A percentile compares a stretch with the other conserved stretches of the same genome.
Evolutionary conservation across 2,888 invertebrate species (phyloP).

Genomic region (Stenurella melanura): DNA sequence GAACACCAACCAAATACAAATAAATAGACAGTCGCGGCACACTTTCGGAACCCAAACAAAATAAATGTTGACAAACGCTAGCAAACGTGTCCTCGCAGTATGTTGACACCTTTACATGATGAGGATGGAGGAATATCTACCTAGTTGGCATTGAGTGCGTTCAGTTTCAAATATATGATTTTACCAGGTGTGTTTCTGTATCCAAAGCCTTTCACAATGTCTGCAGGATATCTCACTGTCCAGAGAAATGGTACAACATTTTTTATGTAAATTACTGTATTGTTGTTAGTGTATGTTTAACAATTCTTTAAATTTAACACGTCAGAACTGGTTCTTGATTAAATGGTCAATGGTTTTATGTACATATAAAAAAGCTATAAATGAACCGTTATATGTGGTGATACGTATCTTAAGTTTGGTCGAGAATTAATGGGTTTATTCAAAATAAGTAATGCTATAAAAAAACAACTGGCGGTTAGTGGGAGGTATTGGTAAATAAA

Average conservation of each 20-base stretch:
- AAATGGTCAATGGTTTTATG: constrained; percentile 1
- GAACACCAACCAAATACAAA: too few species aligned
- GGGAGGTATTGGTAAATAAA: constrained; percentile 4
- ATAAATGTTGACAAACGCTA: too few species aligned
- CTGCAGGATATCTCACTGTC: not conserved
- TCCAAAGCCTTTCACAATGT: not conserved
- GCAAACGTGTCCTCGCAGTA: too few species aligned
- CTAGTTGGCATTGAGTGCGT: not conserved
- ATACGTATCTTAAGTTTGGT: not conserved
- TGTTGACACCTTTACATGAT: too few species aligned
- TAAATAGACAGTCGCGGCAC: too few species aligned
- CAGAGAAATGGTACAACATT: not conserved
- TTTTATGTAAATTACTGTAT: not conserved
- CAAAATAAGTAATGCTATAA: not conserved
- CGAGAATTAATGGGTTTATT: constrained; percentile 2
- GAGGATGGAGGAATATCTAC: too few species aligned
- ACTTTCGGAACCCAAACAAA: too few species aligned
- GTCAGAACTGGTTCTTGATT: constrained; percentile 4
- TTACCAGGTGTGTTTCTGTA: not conserved
- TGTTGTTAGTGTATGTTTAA: not conserved
- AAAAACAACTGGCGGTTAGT: not conserved
- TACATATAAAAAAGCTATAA: constrained; percentile 3
- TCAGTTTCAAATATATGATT: not conserved
- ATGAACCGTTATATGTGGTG: not conserved
- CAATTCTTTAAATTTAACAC: constrained; percentile 2